Conservation (phyloP, 1,140 invertebrate genomes). For the Ylistrum balloti region DNA sequence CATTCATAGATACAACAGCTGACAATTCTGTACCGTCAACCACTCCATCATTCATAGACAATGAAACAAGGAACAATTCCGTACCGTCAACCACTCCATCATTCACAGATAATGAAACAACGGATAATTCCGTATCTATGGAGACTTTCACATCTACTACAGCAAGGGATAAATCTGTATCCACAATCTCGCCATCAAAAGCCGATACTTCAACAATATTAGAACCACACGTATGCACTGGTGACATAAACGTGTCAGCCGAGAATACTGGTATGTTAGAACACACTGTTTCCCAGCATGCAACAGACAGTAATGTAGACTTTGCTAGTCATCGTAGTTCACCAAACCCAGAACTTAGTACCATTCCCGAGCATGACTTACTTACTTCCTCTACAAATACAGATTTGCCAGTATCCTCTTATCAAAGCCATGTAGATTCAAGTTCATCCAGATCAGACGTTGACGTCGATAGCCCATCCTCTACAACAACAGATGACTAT, state of each 20-base stretch:
- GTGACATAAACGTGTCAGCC: neutral
- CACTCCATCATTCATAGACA: too few relatives aligned
- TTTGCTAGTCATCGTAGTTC: neutral
- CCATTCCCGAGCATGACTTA: constrained; percentile 2
- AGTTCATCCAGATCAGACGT: neutral
- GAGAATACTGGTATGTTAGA: neutral
- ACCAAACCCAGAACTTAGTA: neutral
- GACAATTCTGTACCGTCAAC: too few relatives aligned
- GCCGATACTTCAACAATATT: neutral
- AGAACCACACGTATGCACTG: neutral
- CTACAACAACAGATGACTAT: neutral
- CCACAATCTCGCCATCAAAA: neutral
- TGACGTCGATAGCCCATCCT: neutral
- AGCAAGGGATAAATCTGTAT: too few relatives aligned
- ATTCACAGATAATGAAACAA: too few relatives aligned
- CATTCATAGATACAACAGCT: too few relatives aligned
- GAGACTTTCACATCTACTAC: too few relatives aligned
- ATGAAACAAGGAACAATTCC: too few relatives aligned
- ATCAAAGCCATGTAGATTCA: neutral
- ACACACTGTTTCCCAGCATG: neutral
- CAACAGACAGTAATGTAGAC: neutral
- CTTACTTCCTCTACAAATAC: neutral
- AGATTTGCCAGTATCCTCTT: neutral
- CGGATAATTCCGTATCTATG: neutral
- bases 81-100: too few relatives aligned